Conservation (phyloP, 2,888 invertebrate genomes). For the Aproaerema taeniolella region DNA sequence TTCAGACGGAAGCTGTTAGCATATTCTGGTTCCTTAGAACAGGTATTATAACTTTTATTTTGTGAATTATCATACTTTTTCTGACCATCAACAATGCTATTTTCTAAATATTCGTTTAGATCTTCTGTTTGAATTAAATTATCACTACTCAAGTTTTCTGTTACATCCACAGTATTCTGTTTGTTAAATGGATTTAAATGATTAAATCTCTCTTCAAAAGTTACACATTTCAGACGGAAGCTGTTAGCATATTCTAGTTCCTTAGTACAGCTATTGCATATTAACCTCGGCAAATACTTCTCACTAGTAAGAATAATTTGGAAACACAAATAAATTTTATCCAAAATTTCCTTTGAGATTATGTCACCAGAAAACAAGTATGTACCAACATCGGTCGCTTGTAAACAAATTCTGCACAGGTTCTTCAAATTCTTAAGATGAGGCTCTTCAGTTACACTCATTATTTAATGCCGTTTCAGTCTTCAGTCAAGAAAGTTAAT, state of each 20-base stretch:
- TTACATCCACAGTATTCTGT: not conserved
- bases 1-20: constrained; percentile 48
- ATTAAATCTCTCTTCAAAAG: constrained; percentile 43
- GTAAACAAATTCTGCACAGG: constrained; percentile 55
- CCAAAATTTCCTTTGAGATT: constrained; percentile 36
- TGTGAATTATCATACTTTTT: too few relatives aligned
- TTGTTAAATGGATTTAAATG: constrained; percentile 20
- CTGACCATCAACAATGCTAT: too few relatives aligned
- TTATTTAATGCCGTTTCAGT: too few relatives aligned
- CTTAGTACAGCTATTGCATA: constrained; percentile 45
- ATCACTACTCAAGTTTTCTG: not conserved
- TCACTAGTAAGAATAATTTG: constrained; percentile 39
- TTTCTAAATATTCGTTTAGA: too few relatives aligned
- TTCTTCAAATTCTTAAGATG: too few relatives aligned
- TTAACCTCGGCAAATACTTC: constrained; percentile 37
- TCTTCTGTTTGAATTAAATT: not conserved
- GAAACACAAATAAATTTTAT: constrained; percentile 50
- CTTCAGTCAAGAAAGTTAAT: too few relatives aligned
- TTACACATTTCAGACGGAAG: constrained; percentile 51
- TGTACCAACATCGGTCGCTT: constrained; percentile 22
- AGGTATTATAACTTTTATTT: too few relatives aligned
- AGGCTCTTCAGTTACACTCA: too few relatives aligned
- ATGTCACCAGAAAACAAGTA: constrained; percentile 32
- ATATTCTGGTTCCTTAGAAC: constrained; percentile 41
- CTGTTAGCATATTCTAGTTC: constrained; percentile 44